Evolutionary conservation across 2,797 vertebrate genomes (phyloP), one percentile per base, ranked within the genome.

Genomic region (Pteronotus mesoamericanus): DNA sequence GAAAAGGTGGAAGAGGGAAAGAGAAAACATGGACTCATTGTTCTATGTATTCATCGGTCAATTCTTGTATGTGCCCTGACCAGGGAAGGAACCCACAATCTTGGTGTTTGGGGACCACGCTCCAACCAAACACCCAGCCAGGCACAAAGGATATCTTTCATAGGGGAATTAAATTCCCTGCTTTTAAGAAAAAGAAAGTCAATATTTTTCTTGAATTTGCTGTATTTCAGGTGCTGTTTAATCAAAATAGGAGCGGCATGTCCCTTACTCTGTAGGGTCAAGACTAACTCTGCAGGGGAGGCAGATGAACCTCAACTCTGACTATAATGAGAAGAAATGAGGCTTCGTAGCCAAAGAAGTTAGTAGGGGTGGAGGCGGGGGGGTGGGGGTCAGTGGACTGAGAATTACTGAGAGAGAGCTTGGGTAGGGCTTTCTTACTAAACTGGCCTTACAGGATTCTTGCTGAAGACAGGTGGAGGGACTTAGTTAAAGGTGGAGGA

Each of bases 311-410:
- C 14, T 16, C 42, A 44, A 29, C 3, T 29, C 3, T 10, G 2
- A 5, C 10, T 0, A 0, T 7, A n/a, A 5, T n/a, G 2, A 46
- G 55, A 6, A 29, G n/a, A 55, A 72, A 32, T 10, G 18, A 1
- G 26, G 18, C 64, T 75, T 57, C 64, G 14, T 18, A 68, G 26
- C 24, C 34, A 2, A 10, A 46, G 44, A 10, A 46, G 44, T 46
- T 46, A 46, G 44, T 46, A 6, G 44, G 44, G 44, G 44, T 44
- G 44, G 44, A 11, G 44, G 16, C 59, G 57, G 4, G 15, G 11
- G 18, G 37, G 32, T 2, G 37, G 22, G 5, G 10, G 0, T 10
- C 3, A 6, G 22, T 5, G 42, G 79, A 4, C 59, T 22, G 72
- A 53, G 51, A 75, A 32, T 37, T 39, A 12, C 44, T 19, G 21